Conservation (phyloP, 1,140 invertebrate genomes). For the Diorhabda sublineata region DNA sequence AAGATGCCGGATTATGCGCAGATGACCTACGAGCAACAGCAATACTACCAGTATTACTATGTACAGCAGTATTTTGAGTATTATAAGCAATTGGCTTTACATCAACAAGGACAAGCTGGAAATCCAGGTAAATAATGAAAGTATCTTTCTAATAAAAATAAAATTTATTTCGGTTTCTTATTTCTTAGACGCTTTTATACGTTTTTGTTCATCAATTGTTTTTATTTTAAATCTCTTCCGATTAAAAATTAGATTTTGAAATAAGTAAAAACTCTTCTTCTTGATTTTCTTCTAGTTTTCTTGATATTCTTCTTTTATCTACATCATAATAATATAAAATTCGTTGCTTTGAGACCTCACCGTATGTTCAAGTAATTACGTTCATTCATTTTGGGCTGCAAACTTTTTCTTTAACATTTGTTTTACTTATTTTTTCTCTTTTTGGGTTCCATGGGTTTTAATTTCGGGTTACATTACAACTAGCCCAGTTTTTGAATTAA, state of each 20-base stretch:
- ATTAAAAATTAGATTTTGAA: no score
- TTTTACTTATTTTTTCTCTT: neutral
- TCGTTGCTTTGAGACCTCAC: no score
- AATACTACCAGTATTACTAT: conserved; percentile 45
- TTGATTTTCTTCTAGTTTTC: no score
- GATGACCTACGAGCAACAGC: conserved; percentile 39
- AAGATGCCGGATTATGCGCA: conserved; percentile 21
- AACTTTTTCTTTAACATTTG: no score
- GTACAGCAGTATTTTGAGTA: conserved; percentile 44
- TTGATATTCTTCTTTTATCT: no score
- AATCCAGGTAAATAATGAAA: conserved; percentile 13
- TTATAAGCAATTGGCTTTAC: conserved; percentile 41
- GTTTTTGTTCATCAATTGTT: neutral
- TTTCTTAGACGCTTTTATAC: neutral
- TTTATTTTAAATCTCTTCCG: no score
- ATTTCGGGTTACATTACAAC: neutral
- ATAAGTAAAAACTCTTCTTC: no score
- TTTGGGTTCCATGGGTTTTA: neutral
- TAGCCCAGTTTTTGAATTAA: no score
- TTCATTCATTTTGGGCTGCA: no score
- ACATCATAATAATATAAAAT: no score
- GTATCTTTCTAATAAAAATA: no score
- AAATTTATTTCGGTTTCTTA: neutral
- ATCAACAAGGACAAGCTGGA: conserved; percentile 25
- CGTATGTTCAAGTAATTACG: no score